Evolutionary conservation across 1,140 invertebrate genomes (phyloP).

Genomic region (Halictus rubicundus): DNA sequence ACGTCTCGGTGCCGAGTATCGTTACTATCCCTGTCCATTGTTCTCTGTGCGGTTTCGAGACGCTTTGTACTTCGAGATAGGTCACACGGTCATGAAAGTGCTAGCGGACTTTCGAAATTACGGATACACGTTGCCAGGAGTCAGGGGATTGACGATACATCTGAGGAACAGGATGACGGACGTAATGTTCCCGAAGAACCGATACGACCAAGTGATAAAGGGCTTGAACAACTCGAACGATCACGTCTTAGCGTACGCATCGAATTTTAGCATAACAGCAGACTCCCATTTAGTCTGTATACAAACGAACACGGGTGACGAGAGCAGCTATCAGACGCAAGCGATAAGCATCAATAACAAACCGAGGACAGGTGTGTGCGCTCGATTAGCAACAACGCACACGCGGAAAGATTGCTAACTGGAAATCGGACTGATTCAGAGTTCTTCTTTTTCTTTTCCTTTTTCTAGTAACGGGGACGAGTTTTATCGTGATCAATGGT

Average conservation of each 20-base stretch:
- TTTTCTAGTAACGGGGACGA: constrained; percentile 89
- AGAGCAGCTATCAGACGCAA: constrained; percentile 89
- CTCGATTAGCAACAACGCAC: not conserved
- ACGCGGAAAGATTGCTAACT: not conserved
- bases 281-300: constrained; percentile 95
- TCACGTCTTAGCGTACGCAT: constrained; percentile 91
- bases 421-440: not conserved
- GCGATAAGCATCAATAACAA: constrained; percentile 93
- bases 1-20: constrained; percentile 91
- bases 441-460: not conserved
- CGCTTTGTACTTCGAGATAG: constrained; percentile 93
- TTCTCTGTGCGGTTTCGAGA: constrained; percentile 90
- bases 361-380: constrained; percentile 85
- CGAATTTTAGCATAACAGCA: constrained; percentile 89
- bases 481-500: constrained; percentile 94
- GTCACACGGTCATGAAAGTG: constrained; percentile 94
- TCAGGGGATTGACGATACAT: constrained; percentile 90
- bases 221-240: constrained; percentile 92
- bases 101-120: constrained; percentile 94
- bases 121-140: constrained; percentile 90
- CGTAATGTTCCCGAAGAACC: constrained; percentile 89
- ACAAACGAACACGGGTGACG: constrained; percentile 86
- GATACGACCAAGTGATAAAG: constrained; percentile 91
- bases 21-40: constrained; percentile 93
- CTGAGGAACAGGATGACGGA: constrained; percentile 92